Evolutionary conservation across 1,140 invertebrate genomes (phyloP).

Genomic region (Euura lappo): DNA sequence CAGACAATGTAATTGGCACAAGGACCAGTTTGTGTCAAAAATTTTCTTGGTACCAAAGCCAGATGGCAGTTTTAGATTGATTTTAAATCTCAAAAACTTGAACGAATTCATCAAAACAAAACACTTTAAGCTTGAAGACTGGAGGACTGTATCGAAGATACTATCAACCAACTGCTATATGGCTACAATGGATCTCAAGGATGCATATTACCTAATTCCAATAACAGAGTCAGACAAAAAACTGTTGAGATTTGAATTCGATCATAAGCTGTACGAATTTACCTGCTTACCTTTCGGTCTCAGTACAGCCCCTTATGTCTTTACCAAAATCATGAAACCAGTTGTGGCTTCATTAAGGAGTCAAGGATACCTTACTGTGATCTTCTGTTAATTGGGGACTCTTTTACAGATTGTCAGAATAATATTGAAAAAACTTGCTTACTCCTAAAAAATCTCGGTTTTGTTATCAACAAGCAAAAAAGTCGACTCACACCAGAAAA

Average conservation of each 20-base stretch:
- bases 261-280: conserved; percentile 16
- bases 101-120: conserved; percentile 19
- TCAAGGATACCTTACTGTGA: conserved; percentile 7
- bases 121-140: conserved; percentile 29
- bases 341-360: neutral
- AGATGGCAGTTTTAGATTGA: conserved; percentile 19
- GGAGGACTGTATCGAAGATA: conserved; percentile 11
- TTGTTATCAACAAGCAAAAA: conserved; percentile 18
- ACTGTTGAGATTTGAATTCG: conserved; percentile 20
- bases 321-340: no score
- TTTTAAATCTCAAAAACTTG: conserved; percentile 27
- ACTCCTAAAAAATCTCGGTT: conserved; percentile 14
- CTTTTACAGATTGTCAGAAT: neutral
- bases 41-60: conserved; percentile 19
- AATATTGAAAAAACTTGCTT: neutral
- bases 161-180: conserved; percentile 17
- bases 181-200: conserved; percentile 17
- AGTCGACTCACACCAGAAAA: conserved; percentile 14
- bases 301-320: no score
- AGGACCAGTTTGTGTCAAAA: conserved; percentile 20
- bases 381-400: conserved; percentile 16
- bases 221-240: conserved; percentile 6
- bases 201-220: neutral
- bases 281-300: no score
- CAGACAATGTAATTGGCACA: neutral